A percentile compares a stretch with the other conserved stretches of the same genome.
Evolutionary conservation across 2,888 invertebrate species (phyloP).

Genomic region (Graphium colonna): DNA sequence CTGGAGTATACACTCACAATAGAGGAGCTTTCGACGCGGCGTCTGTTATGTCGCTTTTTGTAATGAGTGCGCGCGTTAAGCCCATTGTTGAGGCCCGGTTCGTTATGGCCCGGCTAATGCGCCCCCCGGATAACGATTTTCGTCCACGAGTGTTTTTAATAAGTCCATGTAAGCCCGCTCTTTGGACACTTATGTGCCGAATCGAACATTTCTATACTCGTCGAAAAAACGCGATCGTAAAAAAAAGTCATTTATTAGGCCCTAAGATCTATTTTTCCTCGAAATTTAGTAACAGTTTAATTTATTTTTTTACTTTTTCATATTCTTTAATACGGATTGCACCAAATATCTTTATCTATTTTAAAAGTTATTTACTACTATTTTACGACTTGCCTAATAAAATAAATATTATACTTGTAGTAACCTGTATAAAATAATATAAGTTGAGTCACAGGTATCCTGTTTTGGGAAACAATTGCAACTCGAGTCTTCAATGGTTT

Average conservation of each 20-base stretch:
- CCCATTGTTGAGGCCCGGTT: constrained; percentile 77
- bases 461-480: constrained; percentile 10
- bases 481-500: constrained; percentile 23
- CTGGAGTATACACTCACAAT: constrained; percentile 78
- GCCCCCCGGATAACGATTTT: constrained; percentile 76
- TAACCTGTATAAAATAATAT: too few relatives aligned
- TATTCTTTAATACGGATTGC: too few relatives aligned
- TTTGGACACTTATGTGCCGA: constrained; percentile 47
- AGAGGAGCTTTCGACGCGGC: constrained; percentile 76
- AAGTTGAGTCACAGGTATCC: constrained; percentile 3
- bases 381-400: too few relatives aligned
- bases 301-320: too few relatives aligned
- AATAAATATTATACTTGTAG: too few relatives aligned
- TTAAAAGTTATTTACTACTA: too few relatives aligned
- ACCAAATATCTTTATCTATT: too few relatives aligned
- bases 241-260: too few relatives aligned
- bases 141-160: constrained; percentile 77
- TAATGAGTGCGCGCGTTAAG: constrained; percentile 79
- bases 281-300: too few relatives aligned
- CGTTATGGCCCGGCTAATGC: constrained; percentile 76
- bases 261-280: too few relatives aligned
- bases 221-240: too few relatives aligned
- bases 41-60: constrained; percentile 79
- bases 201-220: constrained; percentile 34
- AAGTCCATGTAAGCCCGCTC: constrained; percentile 68